phyloP scores from a whole-genome alignment of 2,113 vertebrate species.

The Leuciscus idus region DNA sequence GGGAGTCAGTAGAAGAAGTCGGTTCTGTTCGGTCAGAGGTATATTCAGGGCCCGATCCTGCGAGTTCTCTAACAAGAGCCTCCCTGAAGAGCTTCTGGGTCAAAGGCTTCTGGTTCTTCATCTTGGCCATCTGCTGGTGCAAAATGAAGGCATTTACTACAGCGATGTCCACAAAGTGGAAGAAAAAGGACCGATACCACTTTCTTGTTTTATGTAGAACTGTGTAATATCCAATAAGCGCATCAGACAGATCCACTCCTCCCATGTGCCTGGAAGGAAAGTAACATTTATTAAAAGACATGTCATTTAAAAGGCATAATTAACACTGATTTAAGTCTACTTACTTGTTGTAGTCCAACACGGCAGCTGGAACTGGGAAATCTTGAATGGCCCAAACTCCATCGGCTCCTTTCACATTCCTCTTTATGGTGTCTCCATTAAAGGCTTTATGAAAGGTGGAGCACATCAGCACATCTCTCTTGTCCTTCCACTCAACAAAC shows the following conservation, averaged over 20 bases:
- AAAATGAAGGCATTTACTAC: conserved; percentile 33
- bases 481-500: conserved; percentile 22
- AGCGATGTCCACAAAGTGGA: conserved; percentile 41
- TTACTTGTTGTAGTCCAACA: conserved; percentile 22
- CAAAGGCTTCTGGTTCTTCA: neutral
- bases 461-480: conserved; percentile 18
- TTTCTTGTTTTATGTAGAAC: conserved; percentile 11
- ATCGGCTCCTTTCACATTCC: conserved; percentile 1
- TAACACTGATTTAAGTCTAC: neutral
- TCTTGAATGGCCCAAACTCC: conserved; percentile 6
- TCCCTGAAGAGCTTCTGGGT: conserved; percentile 15
- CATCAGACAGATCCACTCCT: conserved; percentile 19
- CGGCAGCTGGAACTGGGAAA: neutral
- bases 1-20: neutral
- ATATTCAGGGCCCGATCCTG: neutral
- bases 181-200: conserved; percentile 41
- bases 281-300: neutral
- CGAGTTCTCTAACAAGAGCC: neutral
- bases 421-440: neutral
- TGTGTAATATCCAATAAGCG: neutral
- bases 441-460: conserved; percentile 31
- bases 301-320: too few relatives aligned
- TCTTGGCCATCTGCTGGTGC: neutral
- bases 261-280: conserved; percentile 19
- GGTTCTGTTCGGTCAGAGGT: fast-evolving